A percentile compares a stretch with the other conserved stretches of the same genome.
Conservation (phyloP, 1,140 invertebrate species). For the Hycleus cichorii region DNA sequence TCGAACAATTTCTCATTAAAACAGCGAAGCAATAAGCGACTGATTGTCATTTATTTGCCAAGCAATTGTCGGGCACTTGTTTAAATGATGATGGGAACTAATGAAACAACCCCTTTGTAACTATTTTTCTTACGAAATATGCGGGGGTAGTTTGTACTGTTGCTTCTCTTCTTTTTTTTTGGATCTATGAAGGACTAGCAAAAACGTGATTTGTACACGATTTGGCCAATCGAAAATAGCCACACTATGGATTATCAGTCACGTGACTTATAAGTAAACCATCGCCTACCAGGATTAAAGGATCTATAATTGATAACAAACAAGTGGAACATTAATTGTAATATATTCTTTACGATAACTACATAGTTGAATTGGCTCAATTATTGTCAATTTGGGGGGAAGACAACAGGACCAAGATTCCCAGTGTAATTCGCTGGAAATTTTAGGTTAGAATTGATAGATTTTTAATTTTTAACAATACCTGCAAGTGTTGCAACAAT, state of each 20-base stretch:
- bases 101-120: constrained; percentile 21
- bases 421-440: too few relatives aligned
- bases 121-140: neutral
- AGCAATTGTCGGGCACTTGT: constrained; percentile 36
- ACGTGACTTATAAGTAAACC: neutral
- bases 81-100: constrained; percentile 32
- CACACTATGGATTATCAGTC: neutral
- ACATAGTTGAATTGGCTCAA: too few relatives aligned
- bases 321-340: too few relatives aligned
- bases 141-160: neutral
- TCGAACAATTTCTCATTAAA: constrained; percentile 39
- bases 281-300: too few relatives aligned
- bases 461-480: too few relatives aligned
- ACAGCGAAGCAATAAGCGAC: constrained; percentile 30
- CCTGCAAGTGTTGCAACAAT: too few relatives aligned
- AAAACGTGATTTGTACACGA: constrained; percentile 8
- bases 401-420: too few relatives aligned
- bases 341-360: too few relatives aligned
- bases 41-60: constrained; percentile 38
- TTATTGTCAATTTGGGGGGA: too few relatives aligned
- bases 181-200: neutral
- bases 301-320: too few relatives aligned
- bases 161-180: constrained; percentile 3
- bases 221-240: constrained; percentile 13
- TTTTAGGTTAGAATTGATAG: too few relatives aligned